Percentiles rank a stretch among this genome's conserved stretches.
Conservation (phyloP, 2,888 invertebrate genomes). For the Cactoblastis cactorum region DNA sequence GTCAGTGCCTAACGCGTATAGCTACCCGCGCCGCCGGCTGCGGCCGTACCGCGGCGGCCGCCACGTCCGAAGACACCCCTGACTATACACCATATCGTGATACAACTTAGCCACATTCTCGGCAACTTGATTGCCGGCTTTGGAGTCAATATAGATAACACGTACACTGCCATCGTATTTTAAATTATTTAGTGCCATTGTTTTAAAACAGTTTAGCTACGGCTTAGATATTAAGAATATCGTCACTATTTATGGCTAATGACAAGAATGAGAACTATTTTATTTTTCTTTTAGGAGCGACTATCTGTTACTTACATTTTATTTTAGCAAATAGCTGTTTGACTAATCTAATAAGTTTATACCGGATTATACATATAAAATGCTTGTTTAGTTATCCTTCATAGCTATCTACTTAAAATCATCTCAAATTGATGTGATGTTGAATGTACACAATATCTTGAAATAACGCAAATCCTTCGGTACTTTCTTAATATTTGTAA, state of each 20-base stretch:
- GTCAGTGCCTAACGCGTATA: constrained; percentile 53
- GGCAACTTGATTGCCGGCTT: constrained; percentile 7
- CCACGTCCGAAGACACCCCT: constrained; percentile 31
- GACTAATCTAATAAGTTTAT: too few species aligned
- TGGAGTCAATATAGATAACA: neutral
- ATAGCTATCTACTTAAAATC: too few species aligned
- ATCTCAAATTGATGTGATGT: too few species aligned
- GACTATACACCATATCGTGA: constrained; percentile 19
- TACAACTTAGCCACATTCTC: constrained; percentile 12
- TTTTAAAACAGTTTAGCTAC: neutral
- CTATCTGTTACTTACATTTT: neutral
- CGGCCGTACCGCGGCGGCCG: constrained; percentile 24
- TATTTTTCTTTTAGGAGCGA: neutral
- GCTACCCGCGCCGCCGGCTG: constrained; percentile 15
- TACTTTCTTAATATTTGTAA: too few species aligned
- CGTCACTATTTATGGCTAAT: constrained; percentile 8
- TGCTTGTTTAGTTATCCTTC: too few species aligned
- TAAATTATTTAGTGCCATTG: constrained; percentile 4
- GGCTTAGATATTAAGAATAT: neutral
- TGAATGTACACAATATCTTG: too few species aligned
- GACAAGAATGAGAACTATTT: neutral
- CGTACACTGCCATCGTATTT: constrained; percentile 9
- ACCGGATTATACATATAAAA: too few species aligned
- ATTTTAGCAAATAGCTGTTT: neutral
- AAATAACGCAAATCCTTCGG: too few species aligned